Conservation (phyloP, 2,113 vertebrate species). For the Chiloscyllium plagiosum region DNA sequence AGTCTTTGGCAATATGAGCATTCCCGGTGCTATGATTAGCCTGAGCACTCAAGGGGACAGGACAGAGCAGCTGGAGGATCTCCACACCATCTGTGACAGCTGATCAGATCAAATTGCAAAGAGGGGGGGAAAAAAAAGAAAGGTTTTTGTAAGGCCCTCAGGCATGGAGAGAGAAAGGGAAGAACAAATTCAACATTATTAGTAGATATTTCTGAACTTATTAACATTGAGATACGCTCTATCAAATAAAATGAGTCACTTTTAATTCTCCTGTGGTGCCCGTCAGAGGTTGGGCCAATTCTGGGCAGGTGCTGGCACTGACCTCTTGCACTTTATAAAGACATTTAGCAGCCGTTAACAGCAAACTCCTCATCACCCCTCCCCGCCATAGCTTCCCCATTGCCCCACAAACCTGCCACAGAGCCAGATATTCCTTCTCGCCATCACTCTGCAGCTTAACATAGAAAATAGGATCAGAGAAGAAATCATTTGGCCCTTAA, state of each 20-base stretch:
- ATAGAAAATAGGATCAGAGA: too few relatives aligned
- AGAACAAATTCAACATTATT: constrained; percentile 39
- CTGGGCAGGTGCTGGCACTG: background rate
- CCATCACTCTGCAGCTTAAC: background rate
- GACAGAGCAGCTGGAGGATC: background rate
- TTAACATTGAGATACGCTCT: background rate
- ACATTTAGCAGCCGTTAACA: background rate
- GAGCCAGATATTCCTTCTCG: background rate
- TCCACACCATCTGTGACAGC: background rate
- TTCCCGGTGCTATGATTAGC: constrained; percentile 21
- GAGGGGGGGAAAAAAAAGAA: constrained; percentile 40
- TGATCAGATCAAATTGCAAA: constrained; percentile 26
- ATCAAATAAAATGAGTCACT: background rate
- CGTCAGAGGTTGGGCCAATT: background rate
- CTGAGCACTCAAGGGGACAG: background rate
- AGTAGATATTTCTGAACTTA: background rate
- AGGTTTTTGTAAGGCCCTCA: background rate
- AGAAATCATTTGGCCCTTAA: too few relatives aligned
- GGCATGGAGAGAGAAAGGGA: constrained; percentile 19
- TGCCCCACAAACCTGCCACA: background rate
- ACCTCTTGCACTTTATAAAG: background rate
- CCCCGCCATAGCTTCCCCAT: background rate
- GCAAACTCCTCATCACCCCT: too few relatives aligned
- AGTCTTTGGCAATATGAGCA: background rate
- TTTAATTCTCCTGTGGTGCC: background rate